A percentile compares a stretch with the other conserved stretches of the same genome.
Evolutionary conservation across 1,140 invertebrate species (phyloP).

Genomic region (Linepithema humile): DNA sequence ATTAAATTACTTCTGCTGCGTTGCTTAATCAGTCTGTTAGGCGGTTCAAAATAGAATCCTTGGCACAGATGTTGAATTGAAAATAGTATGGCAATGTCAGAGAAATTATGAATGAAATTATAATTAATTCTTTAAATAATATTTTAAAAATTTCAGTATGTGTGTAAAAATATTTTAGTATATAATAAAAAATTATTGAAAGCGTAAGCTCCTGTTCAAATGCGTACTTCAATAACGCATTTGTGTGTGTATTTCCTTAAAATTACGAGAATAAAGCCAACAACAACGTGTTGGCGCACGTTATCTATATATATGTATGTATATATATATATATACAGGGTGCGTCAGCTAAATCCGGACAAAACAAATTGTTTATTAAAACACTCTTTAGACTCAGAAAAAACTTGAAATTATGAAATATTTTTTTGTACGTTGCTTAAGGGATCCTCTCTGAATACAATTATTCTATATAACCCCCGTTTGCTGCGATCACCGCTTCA

Average conservation of each 20-base stretch:
- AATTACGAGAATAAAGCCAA: background rate
- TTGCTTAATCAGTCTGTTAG: slow-evolving; percentile 10
- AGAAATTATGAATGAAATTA: background rate
- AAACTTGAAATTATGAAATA: too few relatives aligned
- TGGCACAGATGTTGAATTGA: background rate
- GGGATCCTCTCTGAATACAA: too few relatives aligned
- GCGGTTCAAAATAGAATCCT: background rate
- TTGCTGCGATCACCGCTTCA: too few relatives aligned
- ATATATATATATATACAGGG: background rate
- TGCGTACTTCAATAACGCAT: background rate
- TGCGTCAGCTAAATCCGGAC: too few relatives aligned
- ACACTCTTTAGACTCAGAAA: too few relatives aligned
- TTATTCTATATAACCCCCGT: too few relatives aligned
- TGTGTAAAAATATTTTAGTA: background rate
- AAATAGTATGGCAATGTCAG: background rate
- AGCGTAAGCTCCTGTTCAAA: background rate
- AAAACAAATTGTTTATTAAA: too few relatives aligned
- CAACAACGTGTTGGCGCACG: too few relatives aligned
- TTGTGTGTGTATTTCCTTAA: background rate
- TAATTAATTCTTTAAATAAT: background rate
- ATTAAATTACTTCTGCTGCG: slow-evolving; percentile 1
- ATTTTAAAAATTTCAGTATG: background rate
- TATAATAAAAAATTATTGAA: background rate
- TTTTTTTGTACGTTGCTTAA: too few relatives aligned
- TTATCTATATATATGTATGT: background rate